Base-by-base conservation (phyloP, 1,140 invertebrate species). In the Apocrypta bakeri region DNA sequence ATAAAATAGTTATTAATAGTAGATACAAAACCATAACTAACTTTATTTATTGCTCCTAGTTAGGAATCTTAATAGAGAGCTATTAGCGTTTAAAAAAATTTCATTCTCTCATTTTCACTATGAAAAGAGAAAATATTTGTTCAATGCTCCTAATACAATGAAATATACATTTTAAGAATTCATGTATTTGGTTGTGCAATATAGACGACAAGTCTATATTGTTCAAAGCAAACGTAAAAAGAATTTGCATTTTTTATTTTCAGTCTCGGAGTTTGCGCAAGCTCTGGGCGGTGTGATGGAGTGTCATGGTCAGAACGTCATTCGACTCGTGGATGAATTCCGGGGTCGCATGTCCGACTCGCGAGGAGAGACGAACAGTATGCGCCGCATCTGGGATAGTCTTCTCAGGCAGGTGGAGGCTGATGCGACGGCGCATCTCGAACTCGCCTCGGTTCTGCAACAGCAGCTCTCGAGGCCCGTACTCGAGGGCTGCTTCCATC, bases 201-300 rank as follows among this genome's bases (percentile, higher is more conserved):
- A n/a, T n/a, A n/a, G n/a, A n/a, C n/a, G n/a, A n/a, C n/a, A n/a
- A n/a, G n/a, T n/a, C n/a, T n/a, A n/a, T n/a, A n/a, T n/a, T n/a
- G n/a, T n/a, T n/a, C n/a, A n/a, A n/a, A n/a, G n/a, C n/a, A n/a
- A n/a, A n/a, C n/a, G n/a, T n/a, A n/a, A n/a, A n/a, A n/a, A n/a
- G 33, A 2, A 37, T 37, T 37, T 37, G 33, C 33, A 37, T 37
- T 79, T 69, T 48, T 1, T 77, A 90, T 85, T 96, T 95, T 21
- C 94, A 99, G 98, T 98, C 88, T 96, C 97, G 78, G 98, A 99
- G 92, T 99, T 99, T 92, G 97, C 97, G 40, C 96, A 98, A 88
- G 96, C 98, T 90, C 93, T 99, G 90, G 96, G 97, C 37, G 95
- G 96, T 84, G 95, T 97, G 87, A 96, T 99, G 93, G 98, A 99